These are phyloP conservation scores for Aspidiotus destructor DNA, from an alignment of 2,888 invertebrate species.

Conservation along the genomic window DNA sequence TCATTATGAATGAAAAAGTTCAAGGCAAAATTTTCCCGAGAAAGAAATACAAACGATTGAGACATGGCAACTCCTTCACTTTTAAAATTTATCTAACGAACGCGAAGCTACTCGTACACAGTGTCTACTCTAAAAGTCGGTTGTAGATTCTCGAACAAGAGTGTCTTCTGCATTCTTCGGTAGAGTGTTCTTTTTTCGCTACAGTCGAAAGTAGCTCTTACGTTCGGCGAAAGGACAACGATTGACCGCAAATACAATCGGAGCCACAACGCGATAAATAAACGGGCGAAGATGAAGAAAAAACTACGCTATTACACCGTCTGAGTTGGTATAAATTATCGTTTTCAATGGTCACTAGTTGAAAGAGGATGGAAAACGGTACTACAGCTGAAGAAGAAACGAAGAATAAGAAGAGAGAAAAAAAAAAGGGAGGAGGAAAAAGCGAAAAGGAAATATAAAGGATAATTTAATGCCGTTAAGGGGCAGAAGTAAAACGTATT, in stretches of 20 bases:
- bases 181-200: not conserved
- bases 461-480: constrained; percentile 31
- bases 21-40: too few species aligned
- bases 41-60: too few species aligned
- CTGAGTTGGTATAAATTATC: constrained; percentile 24
- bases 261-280: constrained; percentile 26
- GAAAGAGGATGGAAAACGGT: not conserved
- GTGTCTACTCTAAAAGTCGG: too few species aligned
- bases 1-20: too few species aligned
- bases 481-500: constrained; percentile 30
- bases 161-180: too few species aligned
- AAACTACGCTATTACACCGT: constrained; percentile 25
- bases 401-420: not conserved
- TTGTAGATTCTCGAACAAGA: too few species aligned
- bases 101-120: too few species aligned
- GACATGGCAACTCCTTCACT: too few species aligned
- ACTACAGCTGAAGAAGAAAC: not conserved
- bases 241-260: constrained; percentile 29
- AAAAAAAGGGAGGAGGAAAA: not conserved
- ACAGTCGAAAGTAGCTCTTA: not conserved
- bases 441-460: constrained; percentile 25
- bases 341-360: constrained; percentile 27
- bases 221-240: not conserved
- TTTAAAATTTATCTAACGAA: too few species aligned
- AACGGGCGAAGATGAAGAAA: constrained; percentile 6